phyloP scores from a whole-genome alignment of 2,888 invertebrate genomes.

The Criorhina ranunculi region DNA sequence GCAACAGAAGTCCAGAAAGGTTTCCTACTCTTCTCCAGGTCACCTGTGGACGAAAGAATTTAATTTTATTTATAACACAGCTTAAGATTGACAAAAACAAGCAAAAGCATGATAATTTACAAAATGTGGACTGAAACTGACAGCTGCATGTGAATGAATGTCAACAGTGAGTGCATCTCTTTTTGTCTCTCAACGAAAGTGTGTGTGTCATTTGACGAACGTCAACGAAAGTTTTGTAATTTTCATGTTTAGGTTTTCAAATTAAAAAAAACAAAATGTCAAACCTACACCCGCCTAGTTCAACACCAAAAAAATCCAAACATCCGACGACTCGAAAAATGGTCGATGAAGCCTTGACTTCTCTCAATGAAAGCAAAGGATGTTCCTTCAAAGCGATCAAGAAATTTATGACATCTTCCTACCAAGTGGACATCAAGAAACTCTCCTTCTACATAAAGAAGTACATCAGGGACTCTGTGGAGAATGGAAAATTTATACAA shows the following conservation, averaged over 20 bases:
- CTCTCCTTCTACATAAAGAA: background rate
- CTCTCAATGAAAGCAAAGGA: slow-evolving; percentile 26
- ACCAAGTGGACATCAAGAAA: slow-evolving; percentile 23
- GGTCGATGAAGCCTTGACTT: slow-evolving; percentile 40
- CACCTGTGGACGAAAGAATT: no score
- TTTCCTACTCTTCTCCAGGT: no score
- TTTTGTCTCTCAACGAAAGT: background rate
- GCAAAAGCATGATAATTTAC: no score
- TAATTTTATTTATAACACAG: no score
- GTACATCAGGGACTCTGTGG: slow-evolving; percentile 30
- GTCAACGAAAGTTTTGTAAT: background rate
- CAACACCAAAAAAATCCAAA: slow-evolving; percentile 26
- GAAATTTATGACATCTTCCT: slow-evolving; percentile 24
- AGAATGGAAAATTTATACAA: slow-evolving; percentile 46
- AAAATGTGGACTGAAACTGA: background rate
- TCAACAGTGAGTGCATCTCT: background rate
- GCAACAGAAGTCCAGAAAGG: no score
- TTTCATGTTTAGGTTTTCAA: background rate
- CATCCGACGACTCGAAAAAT: slow-evolving; percentile 40
- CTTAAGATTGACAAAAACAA: no score
- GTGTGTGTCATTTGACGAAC: background rate
- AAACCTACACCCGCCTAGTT: background rate
- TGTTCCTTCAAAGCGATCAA: slow-evolving; percentile 35
- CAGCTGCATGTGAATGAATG: background rate
- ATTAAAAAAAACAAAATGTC: slow-evolving; percentile 1